Base-by-base conservation (phyloP, 2,888 invertebrate species). In the Leptinotarsa rubiginosa region DNA sequence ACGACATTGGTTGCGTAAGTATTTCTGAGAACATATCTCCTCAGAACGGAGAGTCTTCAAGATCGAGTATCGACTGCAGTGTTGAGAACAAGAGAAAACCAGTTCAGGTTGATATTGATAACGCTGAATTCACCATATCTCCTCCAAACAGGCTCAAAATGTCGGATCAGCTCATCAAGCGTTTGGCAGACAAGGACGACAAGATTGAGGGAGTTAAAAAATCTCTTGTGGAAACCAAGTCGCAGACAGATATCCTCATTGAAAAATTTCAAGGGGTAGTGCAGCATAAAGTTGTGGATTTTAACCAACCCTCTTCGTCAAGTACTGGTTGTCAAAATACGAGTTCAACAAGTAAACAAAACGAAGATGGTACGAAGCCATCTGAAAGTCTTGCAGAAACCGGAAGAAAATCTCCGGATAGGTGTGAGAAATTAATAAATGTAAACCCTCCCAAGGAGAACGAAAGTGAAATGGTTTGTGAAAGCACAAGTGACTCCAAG, bases 81-180 rank as follows among this genome's bases (percentile, higher is more conserved):
- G 56, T 77, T 13, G 81, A 84, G 65, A 71, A 76, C 18, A 81
- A 81, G 70, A 81, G 77, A 72, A 84, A 82, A 78, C 84, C 84
- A 13, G 79, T 85, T 3, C 84, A 85, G 74, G 81, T 86, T 25
- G 83, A 83, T 66, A 80, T 85, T 5, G 80, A 83, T 20, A 85
- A 84, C 76, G 76, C 77, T 13, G 85, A 86, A 71, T 77, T 81
- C 74, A 79, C 81, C 2, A 83, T 85, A 72, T 83, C 85, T 1
- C 83, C 86, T 7, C 81, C 79, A 49, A 85, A 77, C 71, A 86
- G 86, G 81, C 75, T 84, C 1, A 86, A 84, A 78, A 87, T 87
- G 25, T 80, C 85, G 15, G 87, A 87, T 72, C 82, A 82, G 70
- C 79, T 87, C 7, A 87, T 87, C 69, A 85, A 86, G 71, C 84